A percentile compares a stretch with the other conserved stretches of the same genome.
These are phyloP conservation scores for Drosophila nigrodunni DNA, from an alignment of 1,140 invertebrate species.

Conservation along the genomic window DNA sequence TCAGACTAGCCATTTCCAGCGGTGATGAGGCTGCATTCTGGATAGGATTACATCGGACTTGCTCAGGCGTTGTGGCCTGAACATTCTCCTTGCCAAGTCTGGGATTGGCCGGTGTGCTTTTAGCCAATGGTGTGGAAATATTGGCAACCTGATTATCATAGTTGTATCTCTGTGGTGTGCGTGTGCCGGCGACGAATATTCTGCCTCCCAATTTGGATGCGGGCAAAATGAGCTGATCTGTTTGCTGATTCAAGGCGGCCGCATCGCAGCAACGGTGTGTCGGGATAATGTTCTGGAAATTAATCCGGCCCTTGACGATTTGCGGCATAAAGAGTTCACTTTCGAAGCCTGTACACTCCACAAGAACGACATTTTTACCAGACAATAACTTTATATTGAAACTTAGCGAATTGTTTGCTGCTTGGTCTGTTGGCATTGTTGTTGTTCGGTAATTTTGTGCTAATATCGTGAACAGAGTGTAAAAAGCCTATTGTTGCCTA, in stretches of 20 bases:
- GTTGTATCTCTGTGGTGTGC: conserved; percentile 4
- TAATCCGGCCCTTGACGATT: conserved; percentile 66
- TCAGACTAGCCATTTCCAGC: background rate
- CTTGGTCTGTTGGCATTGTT: conserved; percentile 29
- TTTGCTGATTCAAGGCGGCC: conserved; percentile 26
- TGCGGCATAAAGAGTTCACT: conserved; percentile 72
- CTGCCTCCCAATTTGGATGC: conserved; percentile 9
- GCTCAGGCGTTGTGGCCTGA: conserved; percentile 43
- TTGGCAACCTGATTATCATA: conserved; percentile 8
- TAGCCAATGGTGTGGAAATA: conserved; percentile 37
- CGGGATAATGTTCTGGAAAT: conserved; percentile 70
- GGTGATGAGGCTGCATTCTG: background rate
- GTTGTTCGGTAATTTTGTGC: background rate
- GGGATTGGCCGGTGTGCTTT: conserved; percentile 48
- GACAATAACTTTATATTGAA: conserved; percentile 68
- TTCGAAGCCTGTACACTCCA: conserved; percentile 61
- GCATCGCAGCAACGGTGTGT: conserved; percentile 63
- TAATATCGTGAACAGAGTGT: background rate
- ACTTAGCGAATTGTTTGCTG: background rate
- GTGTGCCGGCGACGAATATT: background rate
- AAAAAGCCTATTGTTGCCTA: background rate
- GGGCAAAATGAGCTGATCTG: conserved; percentile 12
- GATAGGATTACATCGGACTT: conserved; percentile 18
- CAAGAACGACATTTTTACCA: conserved; percentile 69
- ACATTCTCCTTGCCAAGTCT: conserved; percentile 47